Conservation (phyloP, 2,797 vertebrate genomes). For the Trematomus bernacchii region DNA sequence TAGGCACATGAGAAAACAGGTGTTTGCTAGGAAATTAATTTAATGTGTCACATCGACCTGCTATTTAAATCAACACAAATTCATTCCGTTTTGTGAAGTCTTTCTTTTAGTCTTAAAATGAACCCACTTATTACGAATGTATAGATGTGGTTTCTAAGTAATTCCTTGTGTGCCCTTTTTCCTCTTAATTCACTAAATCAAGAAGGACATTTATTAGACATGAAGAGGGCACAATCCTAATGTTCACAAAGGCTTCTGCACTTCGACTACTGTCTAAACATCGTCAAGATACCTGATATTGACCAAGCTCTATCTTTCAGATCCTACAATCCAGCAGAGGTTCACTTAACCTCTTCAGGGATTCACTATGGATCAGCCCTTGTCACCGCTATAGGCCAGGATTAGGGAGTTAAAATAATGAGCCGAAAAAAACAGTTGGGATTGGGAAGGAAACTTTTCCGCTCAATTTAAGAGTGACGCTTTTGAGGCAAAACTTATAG, state of each 20-base stretch:
- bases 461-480: slow-evolving; percentile 48
- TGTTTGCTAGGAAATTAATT: slow-evolving; percentile 33
- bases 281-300: slow-evolving; percentile 46
- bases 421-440: slow-evolving; percentile 33
- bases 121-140: slow-evolving; percentile 2
- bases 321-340: slow-evolving; percentile 46
- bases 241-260: slow-evolving; percentile 30
- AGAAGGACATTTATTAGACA: slow-evolving; percentile 14
- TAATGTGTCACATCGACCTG: background rate
- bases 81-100: background rate
- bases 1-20: slow-evolving; percentile 50
- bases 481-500: slow-evolving; percentile 60
- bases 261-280: slow-evolving; percentile 31
- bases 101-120: background rate
- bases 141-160: slow-evolving; percentile 1
- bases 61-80: slow-evolving; percentile 1
- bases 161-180: slow-evolving; percentile 28
- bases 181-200: slow-evolving; percentile 20
- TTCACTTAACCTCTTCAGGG: slow-evolving; percentile 44
- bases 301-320: slow-evolving; percentile 42
- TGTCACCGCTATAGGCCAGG: slow-evolving; percentile 44
- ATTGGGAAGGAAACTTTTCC: slow-evolving; percentile 48
- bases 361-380: slow-evolving; percentile 50
- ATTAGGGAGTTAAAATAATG: slow-evolving; percentile 63
- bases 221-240: slow-evolving; percentile 20